These are phyloP conservation scores for Limnodromus scolopaceus DNA, from an alignment of 2,797 vertebrate genomes.

Conservation along the genomic window DNA sequence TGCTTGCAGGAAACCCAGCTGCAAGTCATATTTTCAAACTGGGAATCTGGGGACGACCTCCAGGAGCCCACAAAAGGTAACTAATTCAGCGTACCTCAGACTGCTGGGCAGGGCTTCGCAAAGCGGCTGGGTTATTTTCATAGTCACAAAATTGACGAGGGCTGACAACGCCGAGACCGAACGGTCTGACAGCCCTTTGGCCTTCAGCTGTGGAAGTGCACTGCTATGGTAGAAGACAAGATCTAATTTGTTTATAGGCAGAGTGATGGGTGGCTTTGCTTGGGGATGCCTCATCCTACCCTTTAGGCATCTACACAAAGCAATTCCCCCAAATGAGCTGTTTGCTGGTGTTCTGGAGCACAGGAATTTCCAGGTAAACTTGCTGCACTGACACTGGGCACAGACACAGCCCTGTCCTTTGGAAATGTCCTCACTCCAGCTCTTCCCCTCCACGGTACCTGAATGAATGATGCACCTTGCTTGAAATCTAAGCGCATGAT, in stretches of 20 bases:
- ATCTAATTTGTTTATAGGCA: fast-evolving
- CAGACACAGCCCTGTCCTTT: not conserved
- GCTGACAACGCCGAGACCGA: not conserved
- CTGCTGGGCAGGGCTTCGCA: not conserved
- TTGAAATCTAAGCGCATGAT: fast-evolving
- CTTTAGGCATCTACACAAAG: not conserved
- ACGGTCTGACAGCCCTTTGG: fast-evolving
- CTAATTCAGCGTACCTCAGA: not conserved
- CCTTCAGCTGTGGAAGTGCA: not conserved
- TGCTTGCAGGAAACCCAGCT: not conserved
- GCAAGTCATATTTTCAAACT: not conserved
- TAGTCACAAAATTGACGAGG: not conserved
- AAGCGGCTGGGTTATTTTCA: not conserved
- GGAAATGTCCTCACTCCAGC: not conserved
- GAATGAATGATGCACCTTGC: not conserved
- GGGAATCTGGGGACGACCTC: not conserved
- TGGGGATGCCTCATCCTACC: not conserved
- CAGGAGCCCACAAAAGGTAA: not conserved
- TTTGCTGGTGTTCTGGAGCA: not conserved
- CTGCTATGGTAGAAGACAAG: not conserved
- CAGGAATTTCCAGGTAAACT: fast-evolving
- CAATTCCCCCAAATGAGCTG: not conserved
- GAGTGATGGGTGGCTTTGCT: not conserved
- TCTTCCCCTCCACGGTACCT: fast-evolving
- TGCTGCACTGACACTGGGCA: not conserved